Base-by-base conservation (phyloP, 1,140 invertebrate genomes). In the Eupristina koningsbergeri region DNA sequence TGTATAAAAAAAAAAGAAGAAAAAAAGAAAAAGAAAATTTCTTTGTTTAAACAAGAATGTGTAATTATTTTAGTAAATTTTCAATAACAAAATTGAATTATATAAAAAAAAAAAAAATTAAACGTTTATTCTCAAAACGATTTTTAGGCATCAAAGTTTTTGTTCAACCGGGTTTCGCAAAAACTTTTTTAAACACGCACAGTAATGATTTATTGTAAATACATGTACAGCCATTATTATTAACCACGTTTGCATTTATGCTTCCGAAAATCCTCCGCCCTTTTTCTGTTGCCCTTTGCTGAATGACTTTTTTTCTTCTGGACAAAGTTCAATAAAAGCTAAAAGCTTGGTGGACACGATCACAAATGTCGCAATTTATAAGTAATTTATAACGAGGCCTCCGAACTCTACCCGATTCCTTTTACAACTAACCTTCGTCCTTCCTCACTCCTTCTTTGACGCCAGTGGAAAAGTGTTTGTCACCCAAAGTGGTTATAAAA, bases 301-400 rank as follows among this genome's bases (percentile, higher is more conserved):
- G 19, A 41, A 41, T 41, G 36, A 39, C 36, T 69, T 39, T 69
- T 41, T 41, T 41, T 41, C 26, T 22, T n/a, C 22, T 45, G 31
- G 50, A 0, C 53, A 7, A n/a, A n/a, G n/a, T 61, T n/a, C 22
- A 63, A 64, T 79, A 79, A 79, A 78, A 64, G 29, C n/a, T 15
- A 7, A n/a, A n/a, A n/a, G 2, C 39, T 64, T 7, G n/a, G 58
- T 31, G 63, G 63, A 47, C 77, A 67, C 63, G 29, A 80, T 67
- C 58, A 58, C 76, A 71, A 71, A 64, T 45, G 36, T 31, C 17
- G 77, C 77, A 69, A 80, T 80, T 67, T 47, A 69, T 47, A 69
- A 69, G 63, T 80, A 80, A 80, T 80, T 80, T 80, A 80, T 63
- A 41, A 9, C 63, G 50, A 69, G 77, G 77, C 50, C 61, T 29